Base-by-base conservation (phyloP, 2,113 vertebrate genomes). In the Phalacrocorax pelagicus region DNA sequence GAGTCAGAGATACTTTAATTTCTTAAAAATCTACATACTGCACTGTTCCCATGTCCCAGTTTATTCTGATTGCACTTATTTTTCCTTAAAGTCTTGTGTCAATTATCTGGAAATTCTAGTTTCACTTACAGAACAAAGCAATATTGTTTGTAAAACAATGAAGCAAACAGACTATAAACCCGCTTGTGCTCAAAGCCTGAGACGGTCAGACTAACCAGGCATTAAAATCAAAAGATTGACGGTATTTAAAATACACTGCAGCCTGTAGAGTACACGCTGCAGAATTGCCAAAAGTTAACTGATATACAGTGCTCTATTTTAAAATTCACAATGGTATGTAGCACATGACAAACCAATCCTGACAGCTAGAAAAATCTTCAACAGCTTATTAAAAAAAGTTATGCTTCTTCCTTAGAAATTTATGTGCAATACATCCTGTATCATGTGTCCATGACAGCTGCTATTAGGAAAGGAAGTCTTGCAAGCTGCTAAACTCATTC, bases 101-200 rank as follows among this genome's bases (percentile, higher is more conserved):
- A 86, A 82, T 91, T 92, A 95, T 80, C 74, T 80, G 62, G 81
- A 93, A 93, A 82, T 61, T 71, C 94, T 88, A 82, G 85, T 94
- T 91, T 93, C 93, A 73, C 62, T 94, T 77, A 79, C 36, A 75
- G 90, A 90, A 97, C 90, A 96, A 80, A 89, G 58, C 46, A 72
- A 51, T 61, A 88, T 46, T 96, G 85, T 94, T 70, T 73, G 46
- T 62, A 80, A 80, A 94, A 95, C 94, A 97, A 95, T 88, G 90
- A 85, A 81, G 91, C 92, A 95, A 86, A 71, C 40, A 96, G 90
- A 77, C 81, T 73, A 82, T 71, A 78, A 95, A 91, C 47, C 5
- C 34, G 0, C 78, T 79, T 55, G 49, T 57, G 81, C 84, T 93
- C 54, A 72, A 87, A 95, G 87, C 75, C 73, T 74, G 87, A 85